Percentiles rank a stretch among this genome's conserved stretches.
These are phyloP conservation scores for Plumapathes pennacea DNA, from an alignment of 92 coral and sea anemone genomes.

Conservation along the genomic window DNA sequence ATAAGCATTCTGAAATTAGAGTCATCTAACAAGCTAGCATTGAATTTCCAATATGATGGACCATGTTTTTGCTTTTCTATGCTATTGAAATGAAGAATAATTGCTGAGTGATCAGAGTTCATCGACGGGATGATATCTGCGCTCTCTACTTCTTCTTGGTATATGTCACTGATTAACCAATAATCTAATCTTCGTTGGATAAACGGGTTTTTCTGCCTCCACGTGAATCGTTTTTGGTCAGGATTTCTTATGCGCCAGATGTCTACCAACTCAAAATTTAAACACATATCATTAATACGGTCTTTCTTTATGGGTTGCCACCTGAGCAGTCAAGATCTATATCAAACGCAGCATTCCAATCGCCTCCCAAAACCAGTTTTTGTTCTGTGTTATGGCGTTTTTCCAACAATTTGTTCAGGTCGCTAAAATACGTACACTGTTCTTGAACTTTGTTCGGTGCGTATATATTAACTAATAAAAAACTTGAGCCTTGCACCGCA, in stretches of 20 bases:
- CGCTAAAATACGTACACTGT: slow-evolving; percentile 13
- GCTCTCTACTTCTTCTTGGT: slow-evolving; percentile 28
- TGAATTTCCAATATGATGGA: slow-evolving; percentile 53
- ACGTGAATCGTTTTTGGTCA: slow-evolving; percentile 18
- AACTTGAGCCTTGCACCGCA: slow-evolving; percentile 3
- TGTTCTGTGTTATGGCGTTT: slow-evolving; percentile 3
- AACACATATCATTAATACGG: slow-evolving; percentile 4
- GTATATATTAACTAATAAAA: slow-evolving; percentile 21
- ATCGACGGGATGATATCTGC: slow-evolving; percentile 39
- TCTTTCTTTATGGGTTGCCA: slow-evolving; percentile 21
- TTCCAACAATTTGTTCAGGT: slow-evolving; percentile 6
- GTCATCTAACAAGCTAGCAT: slow-evolving; percentile 40
- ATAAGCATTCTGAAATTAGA: slow-evolving; percentile 7
- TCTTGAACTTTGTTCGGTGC: slow-evolving; percentile 30
- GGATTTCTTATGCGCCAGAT: slow-evolving; percentile 35
- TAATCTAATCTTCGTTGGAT: slow-evolving; percentile 36
- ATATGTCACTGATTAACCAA: slow-evolving; percentile 18
- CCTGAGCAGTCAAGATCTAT: slow-evolving; percentile 24
- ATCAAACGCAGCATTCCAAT: slow-evolving; percentile 21
- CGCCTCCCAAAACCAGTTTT: slow-evolving; percentile 20
- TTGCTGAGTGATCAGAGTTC: slow-evolving; percentile 43
- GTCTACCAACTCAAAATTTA: slow-evolving; percentile 9
- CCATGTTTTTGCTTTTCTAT: slow-evolving; percentile 38
- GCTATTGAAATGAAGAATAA: slow-evolving; percentile 16
- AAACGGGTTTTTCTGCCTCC: slow-evolving; percentile 17